Evolutionary conservation across 2,888 invertebrate species (phyloP), one percentile per base, ranked within the genome.

Genomic region (Seira sanloemensis): DNA sequence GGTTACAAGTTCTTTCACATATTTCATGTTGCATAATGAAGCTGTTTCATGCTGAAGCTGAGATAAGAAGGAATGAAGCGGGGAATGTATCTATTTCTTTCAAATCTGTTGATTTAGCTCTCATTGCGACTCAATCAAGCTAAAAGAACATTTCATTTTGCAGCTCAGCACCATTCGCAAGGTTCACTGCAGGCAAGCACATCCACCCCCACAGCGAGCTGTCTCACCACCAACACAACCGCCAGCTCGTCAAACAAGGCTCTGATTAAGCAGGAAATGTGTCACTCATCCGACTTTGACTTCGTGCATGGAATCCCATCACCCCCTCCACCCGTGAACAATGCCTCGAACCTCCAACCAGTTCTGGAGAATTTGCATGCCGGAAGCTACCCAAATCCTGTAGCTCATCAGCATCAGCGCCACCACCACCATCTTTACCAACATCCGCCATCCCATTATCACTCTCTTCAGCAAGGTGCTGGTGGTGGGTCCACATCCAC

Each of bases 191-290:
- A n/a, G n/a, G n/a, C n/a, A n/a, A n/a, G n/a, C n/a, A n/a, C n/a
- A n/a, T n/a, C n/a, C n/a, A n/a, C n/a, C n/a, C n/a, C n/a, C n/a
- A n/a, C n/a, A n/a, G n/a, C n/a, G n/a, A n/a, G n/a, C n/a, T n/a
- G n/a, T n/a, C n/a, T n/a, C n/a, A n/a, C n/a, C n/a, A 83, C 25
- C 74, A 78, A 37, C 26, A 78, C 26, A 19, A 68, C 26, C 65
- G 46, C 50, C 24, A 69, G 62, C 16, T 50, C 50, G 2, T 50
- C 50, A 2, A 50, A 50, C 50, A 84, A 84, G 76, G 75, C 74
- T 71, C 75, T 84, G 84, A 84, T 84, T 79, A 84, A 79, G 78
- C 84, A 84, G 84, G 84, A 84, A 84, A 79, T 84, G 78, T 84
- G 78, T 84, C 84, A 84, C 78, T 68, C 84, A 78, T 84, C 84